Conservation (phyloP, 1,140 invertebrate species). For the Anastatus disparis region DNA sequence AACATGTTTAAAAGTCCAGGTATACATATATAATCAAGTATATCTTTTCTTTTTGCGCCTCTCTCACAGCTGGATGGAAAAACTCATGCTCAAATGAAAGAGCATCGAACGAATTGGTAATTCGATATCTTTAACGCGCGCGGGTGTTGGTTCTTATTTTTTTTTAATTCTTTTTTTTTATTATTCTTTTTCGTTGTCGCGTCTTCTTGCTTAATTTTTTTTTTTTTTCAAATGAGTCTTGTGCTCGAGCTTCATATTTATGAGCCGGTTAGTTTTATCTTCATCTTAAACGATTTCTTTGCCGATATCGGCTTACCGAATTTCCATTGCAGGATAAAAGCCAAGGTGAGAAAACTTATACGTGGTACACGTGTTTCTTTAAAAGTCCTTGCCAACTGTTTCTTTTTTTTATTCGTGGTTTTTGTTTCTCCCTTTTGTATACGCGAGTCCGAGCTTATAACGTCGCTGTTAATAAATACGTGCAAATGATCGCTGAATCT, state of each 20-base stretch:
- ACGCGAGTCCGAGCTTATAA: background rate
- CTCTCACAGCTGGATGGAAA: too few relatives aligned
- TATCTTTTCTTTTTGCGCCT: too few relatives aligned
- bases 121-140: too few relatives aligned
- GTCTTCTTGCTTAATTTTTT: too few relatives aligned
- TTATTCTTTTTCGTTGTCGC: too few relatives aligned
- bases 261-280: constrained; percentile 28
- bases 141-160: too few relatives aligned
- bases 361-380: background rate
- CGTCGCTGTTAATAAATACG: background rate
- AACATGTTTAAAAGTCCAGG: too few relatives aligned
- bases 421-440: background rate
- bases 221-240: constrained; percentile 6
- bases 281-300: constrained; percentile 40
- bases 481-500: background rate
- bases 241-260: constrained; percentile 37
- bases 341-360: constrained; percentile 5
- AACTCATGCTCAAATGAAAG: too few relatives aligned
- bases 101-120: too few relatives aligned
- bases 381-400: background rate
- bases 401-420: background rate
- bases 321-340: constrained; percentile 26
- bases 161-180: too few relatives aligned
- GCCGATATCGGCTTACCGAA: constrained; percentile 35
- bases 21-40: too few relatives aligned